Evolutionary conservation across 2,888 invertebrate genomes (phyloP), one percentile per base, ranked within the genome.

Genomic region (Barypeithes pellucidus): DNA sequence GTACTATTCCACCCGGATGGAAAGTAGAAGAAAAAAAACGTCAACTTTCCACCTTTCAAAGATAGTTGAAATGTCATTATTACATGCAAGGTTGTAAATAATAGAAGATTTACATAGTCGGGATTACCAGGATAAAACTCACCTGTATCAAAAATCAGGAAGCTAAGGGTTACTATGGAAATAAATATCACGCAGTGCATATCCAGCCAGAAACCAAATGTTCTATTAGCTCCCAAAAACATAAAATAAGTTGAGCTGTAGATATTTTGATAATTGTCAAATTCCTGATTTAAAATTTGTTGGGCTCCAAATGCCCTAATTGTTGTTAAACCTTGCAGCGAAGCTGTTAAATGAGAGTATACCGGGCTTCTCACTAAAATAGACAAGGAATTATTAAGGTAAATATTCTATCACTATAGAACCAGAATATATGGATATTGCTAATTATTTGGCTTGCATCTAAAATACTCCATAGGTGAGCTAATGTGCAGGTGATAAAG

Each of bases 221-320:
- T 92, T 71, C 93, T 88, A 54, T 90, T 90, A 0, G 91, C 88
- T 0, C 89, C 81, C 24, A 83, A 86, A 80, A 91, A 92, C 78
- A 92, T 87, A 81, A 89, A 92, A 91, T 92, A 94, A 0, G 94
- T 90, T 0, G 94, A 91, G 0, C 93, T 91, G 81, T 95, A 93
- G 0, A 88, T 80, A 80, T 91, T 90, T 80, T 90, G 89, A 78
- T 89, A 89, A 16, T 86, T 85, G 79, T 91, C 90, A 79, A 92
- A 92, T 79, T 91, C 90, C 20, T 83, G 82, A 43, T 88, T 88
- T 61, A 94, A 88, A 7, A 89, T 88, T 16, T 88, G 85, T 82
- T 92, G 89, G 0, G 91, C 92, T 68, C 88, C 87, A 79, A 92
- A 91, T 0, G 94, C 92, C 78, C 94, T 87, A 18, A 95, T 93